Conservation (phyloP, 2,113 vertebrate genomes). For the Cheilinus undulatus region DNA sequence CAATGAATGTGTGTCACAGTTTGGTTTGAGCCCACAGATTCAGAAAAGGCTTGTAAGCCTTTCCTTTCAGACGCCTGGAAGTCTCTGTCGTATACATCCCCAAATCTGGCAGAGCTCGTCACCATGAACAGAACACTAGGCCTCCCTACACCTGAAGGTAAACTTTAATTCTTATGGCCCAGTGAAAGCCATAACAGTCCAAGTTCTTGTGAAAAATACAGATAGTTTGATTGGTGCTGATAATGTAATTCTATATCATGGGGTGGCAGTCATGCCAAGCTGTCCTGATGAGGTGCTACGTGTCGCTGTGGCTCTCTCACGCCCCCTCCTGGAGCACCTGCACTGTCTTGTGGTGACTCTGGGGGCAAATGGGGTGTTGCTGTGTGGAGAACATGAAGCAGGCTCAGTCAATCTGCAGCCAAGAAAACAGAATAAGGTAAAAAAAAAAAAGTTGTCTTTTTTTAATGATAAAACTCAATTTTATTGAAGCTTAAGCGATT, state of each 20-base stretch:
- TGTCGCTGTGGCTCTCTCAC: constrained; percentile 81
- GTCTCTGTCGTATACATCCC: constrained; percentile 86
- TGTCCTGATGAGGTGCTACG: constrained; percentile 81
- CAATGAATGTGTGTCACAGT: constrained; percentile 80
- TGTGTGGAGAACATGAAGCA: constrained; percentile 84
- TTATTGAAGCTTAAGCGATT: neutral
- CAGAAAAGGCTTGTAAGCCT: constrained; percentile 89
- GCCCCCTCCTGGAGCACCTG: constrained; percentile 89
- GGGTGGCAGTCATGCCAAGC: constrained; percentile 76
- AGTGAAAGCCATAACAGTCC: too few relatives aligned
- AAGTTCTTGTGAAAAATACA: constrained; percentile 27
- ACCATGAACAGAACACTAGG: constrained; percentile 87
- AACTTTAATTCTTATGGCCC: neutral
- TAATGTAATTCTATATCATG: constrained; percentile 50
- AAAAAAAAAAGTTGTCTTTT: neutral
- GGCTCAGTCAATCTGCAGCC: constrained; percentile 81
- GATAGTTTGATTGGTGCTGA: constrained; percentile 18
- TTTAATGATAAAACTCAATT: neutral
- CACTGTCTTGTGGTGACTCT: constrained; percentile 89
- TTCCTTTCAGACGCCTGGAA: constrained; percentile 92
- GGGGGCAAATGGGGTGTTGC: constrained; percentile 83
- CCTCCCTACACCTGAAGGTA: constrained; percentile 86
- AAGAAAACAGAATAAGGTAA: constrained; percentile 75
- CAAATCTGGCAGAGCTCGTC: constrained; percentile 88
- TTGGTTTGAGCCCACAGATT: constrained; percentile 91